A percentile compares a stretch with the other conserved stretches of the same genome.
These are phyloP conservation scores for Oriolus oriolus DNA, from an alignment of 2,113 vertebrate genomes.

Conservation along the genomic window DNA sequence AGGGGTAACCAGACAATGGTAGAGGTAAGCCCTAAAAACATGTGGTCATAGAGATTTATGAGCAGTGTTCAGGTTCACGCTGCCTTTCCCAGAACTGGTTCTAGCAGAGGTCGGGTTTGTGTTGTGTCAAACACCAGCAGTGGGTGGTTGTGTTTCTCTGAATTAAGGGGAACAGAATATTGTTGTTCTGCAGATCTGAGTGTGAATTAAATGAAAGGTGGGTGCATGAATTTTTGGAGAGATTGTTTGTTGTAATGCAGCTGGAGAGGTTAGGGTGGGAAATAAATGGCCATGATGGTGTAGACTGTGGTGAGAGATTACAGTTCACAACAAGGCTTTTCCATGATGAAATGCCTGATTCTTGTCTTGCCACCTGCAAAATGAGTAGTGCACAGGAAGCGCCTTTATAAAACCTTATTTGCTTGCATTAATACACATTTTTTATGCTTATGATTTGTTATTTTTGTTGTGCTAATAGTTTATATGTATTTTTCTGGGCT, in stretches of 20 bases:
- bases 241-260: background rate
- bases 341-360: background rate
- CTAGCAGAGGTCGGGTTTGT: background rate
- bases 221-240: background rate
- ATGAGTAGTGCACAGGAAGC: background rate
- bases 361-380: background rate
- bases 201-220: background rate
- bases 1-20: slow-evolving; percentile 99
- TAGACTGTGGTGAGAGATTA: background rate
- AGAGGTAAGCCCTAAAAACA: slow-evolving; percentile 77
- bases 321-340: background rate
- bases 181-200: background rate
- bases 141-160: background rate
- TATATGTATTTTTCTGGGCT: background rate
- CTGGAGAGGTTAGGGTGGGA: background rate
- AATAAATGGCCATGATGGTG: background rate
- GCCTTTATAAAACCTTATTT: background rate
- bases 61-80: background rate
- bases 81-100: background rate
- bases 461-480: background rate
- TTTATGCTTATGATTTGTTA: background rate
- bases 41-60: background rate
- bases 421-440: background rate
- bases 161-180: background rate
- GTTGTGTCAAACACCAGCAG: background rate